Conservation (phyloP, 2,113 vertebrate genomes). For the Cephalopterus ornatus region DNA sequence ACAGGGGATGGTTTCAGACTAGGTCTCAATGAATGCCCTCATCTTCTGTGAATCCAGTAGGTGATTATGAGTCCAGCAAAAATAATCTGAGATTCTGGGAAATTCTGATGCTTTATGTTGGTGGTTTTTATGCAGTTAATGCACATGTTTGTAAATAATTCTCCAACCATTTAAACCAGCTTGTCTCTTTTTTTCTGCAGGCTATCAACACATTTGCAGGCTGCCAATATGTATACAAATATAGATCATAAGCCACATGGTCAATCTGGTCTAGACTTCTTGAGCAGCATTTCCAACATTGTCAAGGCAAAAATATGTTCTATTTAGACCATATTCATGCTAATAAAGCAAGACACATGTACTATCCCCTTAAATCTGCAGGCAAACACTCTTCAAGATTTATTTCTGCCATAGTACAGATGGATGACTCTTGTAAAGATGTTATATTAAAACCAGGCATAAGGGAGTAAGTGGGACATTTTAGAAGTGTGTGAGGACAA, state of each 20-base stretch:
- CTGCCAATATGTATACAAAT: neutral
- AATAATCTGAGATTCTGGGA: neutral
- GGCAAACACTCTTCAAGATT: neutral
- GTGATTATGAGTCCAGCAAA: neutral
- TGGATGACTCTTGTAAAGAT: slow-evolving; percentile 6
- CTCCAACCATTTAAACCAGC: slow-evolving; percentile 1
- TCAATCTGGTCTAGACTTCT: neutral
- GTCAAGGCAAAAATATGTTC: neutral
- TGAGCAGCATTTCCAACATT: neutral
- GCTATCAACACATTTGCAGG: neutral
- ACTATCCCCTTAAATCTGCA: neutral
- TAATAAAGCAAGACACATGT: neutral
- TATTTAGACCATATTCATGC: neutral
- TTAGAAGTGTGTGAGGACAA: neutral
- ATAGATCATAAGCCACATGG: neutral
- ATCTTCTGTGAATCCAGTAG: neutral
- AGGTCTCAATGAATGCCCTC: neutral
- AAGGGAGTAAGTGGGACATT: neutral
- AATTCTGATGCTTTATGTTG: neutral
- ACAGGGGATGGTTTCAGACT: neutral
- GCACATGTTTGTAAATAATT: slow-evolving; percentile 14
- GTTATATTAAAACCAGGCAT: slow-evolving; percentile 15
- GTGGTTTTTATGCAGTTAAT: neutral
- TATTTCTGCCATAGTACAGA: neutral
- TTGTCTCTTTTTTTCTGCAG: slow-evolving; percentile 11